Percentiles rank a stretch among this genome's conserved stretches.
Conservation (phyloP, 2,113 vertebrate species). For the Setophaga coronata region DNA sequence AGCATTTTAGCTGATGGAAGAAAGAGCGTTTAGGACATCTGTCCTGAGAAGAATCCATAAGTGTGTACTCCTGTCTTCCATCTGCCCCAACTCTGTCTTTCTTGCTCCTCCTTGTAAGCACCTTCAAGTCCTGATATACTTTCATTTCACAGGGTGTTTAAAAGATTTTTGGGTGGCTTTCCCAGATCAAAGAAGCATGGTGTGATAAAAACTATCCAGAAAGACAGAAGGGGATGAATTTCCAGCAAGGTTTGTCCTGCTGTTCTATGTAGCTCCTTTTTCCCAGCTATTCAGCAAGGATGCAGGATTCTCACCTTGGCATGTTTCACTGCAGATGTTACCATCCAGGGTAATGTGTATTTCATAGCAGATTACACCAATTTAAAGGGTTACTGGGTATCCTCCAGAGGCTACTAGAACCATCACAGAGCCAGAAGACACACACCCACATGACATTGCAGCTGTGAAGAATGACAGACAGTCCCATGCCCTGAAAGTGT, state of each 20-base stretch:
- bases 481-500: no score
- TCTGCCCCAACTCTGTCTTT: neutral
- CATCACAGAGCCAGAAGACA: neutral
- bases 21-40: neutral
- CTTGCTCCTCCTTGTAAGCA: neutral
- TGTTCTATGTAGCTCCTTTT: accelerated
- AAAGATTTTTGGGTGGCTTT: neutral
- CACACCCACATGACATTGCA: accelerated
- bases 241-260: neutral
- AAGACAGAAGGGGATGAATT: neutral
- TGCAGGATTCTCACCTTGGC: accelerated
- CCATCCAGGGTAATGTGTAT: neutral
- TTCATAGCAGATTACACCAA: neutral
- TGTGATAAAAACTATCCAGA: neutral
- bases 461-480: no score
- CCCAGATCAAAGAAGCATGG: neutral
- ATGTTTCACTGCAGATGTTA: neutral
- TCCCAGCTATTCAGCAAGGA: neutral
- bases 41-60: neutral
- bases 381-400: neutral
- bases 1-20: neutral
- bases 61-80: neutral
- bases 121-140: neutral
- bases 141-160: neutral
- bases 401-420: neutral